Conservation (phyloP, 1,140 invertebrate species). For the Ceratina calcarata region DNA sequence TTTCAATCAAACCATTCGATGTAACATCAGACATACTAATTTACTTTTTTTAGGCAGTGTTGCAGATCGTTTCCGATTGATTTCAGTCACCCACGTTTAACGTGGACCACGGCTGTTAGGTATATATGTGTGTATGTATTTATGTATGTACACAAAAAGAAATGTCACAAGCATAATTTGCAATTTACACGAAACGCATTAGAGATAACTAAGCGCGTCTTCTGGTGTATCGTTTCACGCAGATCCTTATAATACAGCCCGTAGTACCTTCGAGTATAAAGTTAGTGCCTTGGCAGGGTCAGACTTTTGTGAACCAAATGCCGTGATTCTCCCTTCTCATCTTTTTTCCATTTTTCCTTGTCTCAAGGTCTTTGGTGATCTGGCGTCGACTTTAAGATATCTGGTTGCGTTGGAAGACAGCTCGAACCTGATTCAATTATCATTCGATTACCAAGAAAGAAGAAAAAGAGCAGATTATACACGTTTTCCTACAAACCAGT, state of each 20-base stretch:
- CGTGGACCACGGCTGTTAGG: slow-evolving; percentile 33
- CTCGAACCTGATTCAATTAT: slow-evolving; percentile 72
- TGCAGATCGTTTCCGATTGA: slow-evolving; percentile 58
- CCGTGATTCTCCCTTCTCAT: slow-evolving; percentile 28
- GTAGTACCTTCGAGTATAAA: slow-evolving; percentile 51
- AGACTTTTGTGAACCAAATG: slow-evolving; percentile 48
- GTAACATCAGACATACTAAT: slow-evolving; percentile 62
- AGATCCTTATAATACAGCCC: slow-evolving; percentile 52
- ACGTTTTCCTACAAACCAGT: slow-evolving; percentile 69
- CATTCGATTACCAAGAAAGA: background rate
- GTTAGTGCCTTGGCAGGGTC: slow-evolving; percentile 54
- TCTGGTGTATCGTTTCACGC: slow-evolving; percentile 21
- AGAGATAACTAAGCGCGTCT: slow-evolving; percentile 40
- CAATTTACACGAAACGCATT: slow-evolving; percentile 56
- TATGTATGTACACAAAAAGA: slow-evolving; percentile 33
- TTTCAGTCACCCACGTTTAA: slow-evolving; percentile 49
- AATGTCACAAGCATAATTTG: slow-evolving; percentile 47
- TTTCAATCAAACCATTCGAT: slow-evolving; percentile 66
- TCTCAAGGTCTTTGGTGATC: slow-evolving; percentile 85
- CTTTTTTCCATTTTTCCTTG: slow-evolving; percentile 48
- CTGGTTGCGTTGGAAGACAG: slow-evolving; percentile 85
- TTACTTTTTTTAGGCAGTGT: slow-evolving; percentile 65
- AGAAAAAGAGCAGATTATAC: background rate
- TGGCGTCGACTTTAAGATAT: slow-evolving; percentile 91
- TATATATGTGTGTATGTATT: slow-evolving; percentile 39